Evolutionary conservation across 2,113 vertebrate species (phyloP), one percentile per base, ranked within the genome.

Genomic region (Perca fluviatilis): DNA sequence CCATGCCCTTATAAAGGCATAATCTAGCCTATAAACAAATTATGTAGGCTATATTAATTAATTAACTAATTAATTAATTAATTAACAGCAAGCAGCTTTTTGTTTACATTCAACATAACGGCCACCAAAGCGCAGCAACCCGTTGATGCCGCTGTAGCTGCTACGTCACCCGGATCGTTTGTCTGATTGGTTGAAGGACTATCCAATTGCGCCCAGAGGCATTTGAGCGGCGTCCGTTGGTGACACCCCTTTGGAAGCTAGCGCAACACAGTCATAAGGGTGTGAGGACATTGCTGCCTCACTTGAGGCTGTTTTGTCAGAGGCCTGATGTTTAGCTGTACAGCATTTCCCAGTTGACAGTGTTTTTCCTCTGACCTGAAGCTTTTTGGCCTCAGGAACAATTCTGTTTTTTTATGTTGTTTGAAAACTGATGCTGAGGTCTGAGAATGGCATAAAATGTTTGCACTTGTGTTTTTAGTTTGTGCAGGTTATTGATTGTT

Each of bases 241-340:
- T 27, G 27, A 27, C 27, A 2, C 1, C 27, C 27, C 27, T 27
- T 27, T 27, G 27, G 27, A 66, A 53, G 14, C 15, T 40, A 6
- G 64, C 25, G 14, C 33, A 71, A 57, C 63, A 73, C 47, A 77
- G 53, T 61, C 49, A 43, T 14, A 11, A 14, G 51, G 67, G 25
- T 54, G 70, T 62, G 14, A 14, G 23, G 49, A 57, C 60, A 60
- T 12, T 4, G 5, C 33, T 40, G 11, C 18, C 40, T 23, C 57
- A 72, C 61, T 54, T 53, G 16, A 80, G 60, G 43, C 53, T 69
- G 64, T 78, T 74, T 65, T 77, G 58, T 83, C 50, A 64, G 65
- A 76, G 25, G 58, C 43, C 33, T 61, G 33, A 79, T 80, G 30
- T 74, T 71, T 60, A 72, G 30, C 66, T 62, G n/a, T 13, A 25